Evolutionary conservation across 2,888 invertebrate genomes (phyloP).

Genomic region (Hetaerina titia): DNA sequence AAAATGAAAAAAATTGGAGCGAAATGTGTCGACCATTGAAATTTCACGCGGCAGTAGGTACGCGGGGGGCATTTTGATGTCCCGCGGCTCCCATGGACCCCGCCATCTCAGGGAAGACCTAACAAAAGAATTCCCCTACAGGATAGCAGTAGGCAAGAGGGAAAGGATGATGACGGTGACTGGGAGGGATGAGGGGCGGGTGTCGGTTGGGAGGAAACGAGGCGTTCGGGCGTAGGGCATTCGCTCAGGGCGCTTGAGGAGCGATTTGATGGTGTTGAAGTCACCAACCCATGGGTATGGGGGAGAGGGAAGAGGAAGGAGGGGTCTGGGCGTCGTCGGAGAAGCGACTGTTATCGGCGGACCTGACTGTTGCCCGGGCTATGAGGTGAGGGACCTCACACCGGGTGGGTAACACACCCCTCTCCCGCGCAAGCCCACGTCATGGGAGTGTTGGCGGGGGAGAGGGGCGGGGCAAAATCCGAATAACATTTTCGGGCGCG

Average conservation of each 20-base stretch:
- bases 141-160: too few species aligned
- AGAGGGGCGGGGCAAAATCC: too few species aligned
- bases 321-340: too few species aligned
- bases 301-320: too few species aligned
- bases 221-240: not conserved
- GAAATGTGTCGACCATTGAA: not conserved
- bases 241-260: not conserved
- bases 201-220: too few species aligned
- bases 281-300: not conserved
- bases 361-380: not conserved
- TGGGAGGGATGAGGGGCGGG: not conserved
- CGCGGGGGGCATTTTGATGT: not conserved
- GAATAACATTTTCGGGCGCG: too few species aligned
- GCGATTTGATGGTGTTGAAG: conserved; percentile 1
- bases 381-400: not conserved
- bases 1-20: too few species aligned
- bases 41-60: not conserved
- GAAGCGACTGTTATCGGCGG: not conserved
- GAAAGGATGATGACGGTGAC: too few species aligned
- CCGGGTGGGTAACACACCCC: not conserved
- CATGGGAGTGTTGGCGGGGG: not conserved
- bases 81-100: not conserved
- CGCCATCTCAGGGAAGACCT: not conserved
- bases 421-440: not conserved
- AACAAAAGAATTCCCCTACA: too few species aligned